Base-by-base conservation (phyloP, 2,888 invertebrate genomes). In the Epinotia bilunana region DNA sequence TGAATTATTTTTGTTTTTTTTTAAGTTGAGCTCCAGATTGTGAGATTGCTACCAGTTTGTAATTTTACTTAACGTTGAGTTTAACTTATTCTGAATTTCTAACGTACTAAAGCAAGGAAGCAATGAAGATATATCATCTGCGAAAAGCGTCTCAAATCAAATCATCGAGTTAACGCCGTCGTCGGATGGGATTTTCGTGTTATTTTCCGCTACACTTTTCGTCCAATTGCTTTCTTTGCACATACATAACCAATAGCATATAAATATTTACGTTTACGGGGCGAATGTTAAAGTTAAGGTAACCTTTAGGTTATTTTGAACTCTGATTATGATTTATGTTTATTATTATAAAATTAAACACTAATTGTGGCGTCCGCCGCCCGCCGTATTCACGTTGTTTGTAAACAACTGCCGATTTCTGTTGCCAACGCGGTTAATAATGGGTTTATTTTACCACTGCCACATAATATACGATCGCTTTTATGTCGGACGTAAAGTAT, bases 281-380 rank as follows among this genome's bases (percentile, higher is more conserved):
- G 58, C 60, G 28, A 49, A 49, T 23, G 63, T 57, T 13, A 67
- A 20, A 20, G 39, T 39, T 39, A 39, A 57, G 57, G 58, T 69
- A 28, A 69, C 68, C 69, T 69, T 12, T 60, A 23, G 16, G 46
- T 23, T 43, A 43, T 57, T 49, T 69, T 60, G 23, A 43, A 60
- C 69, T n/a, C n/a, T 68, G 20, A 23, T 61, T 60, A 23, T 57
- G 28, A 49, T 61, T 65, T 69, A 63, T 62, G 43, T 62, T 20
- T 74, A n/a, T 39, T 39, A 18, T 46, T 57, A 33, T 73, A 58
- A 69, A 23, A 23, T 68, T 49, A 58, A 69, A 69, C 74, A 64
- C 18, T 74, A 69, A 74, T 74, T 57, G 58, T 46, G 55, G 73
- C 16, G 20, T 74, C 73, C 73, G 73, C 61, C 11, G 18, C 20